These are phyloP conservation scores for Idaea biselata DNA, from an alignment of 2,888 invertebrate species.

Conservation along the genomic window DNA sequence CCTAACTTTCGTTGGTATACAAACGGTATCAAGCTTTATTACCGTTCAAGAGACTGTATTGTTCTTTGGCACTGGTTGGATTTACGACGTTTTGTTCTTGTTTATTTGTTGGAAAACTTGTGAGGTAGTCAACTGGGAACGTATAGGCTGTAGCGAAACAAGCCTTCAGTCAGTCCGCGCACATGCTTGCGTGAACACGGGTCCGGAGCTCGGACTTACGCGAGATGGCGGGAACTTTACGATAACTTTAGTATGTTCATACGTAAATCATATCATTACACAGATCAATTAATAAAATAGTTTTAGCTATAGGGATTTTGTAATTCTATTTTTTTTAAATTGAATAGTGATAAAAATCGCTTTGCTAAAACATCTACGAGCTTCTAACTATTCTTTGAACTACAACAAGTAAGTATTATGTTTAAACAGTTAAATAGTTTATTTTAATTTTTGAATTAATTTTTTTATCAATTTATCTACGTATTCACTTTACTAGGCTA, in stretches of 20 bases:
- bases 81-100: constrained; percentile 32
- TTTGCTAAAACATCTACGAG: not conserved
- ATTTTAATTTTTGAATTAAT: too few species aligned
- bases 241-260: constrained; percentile 56
- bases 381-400: not conserved
- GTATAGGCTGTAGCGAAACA: constrained; percentile 61
- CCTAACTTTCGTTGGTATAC: not conserved
- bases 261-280: constrained; percentile 33
- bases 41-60: not conserved
- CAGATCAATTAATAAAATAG: constrained; percentile 5
- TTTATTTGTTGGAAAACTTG: constrained; percentile 57
- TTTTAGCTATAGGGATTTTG: not conserved
- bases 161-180: constrained; percentile 73
- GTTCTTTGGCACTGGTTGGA: not conserved
- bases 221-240: constrained; percentile 70
- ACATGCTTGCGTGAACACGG: constrained; percentile 61
- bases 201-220: constrained; percentile 39
- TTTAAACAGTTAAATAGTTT: not conserved
- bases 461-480: not conserved
- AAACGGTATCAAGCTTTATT: not conserved
- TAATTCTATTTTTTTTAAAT: not conserved
- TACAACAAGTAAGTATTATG: constrained; percentile 12
- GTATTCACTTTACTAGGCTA: not conserved
- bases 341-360: not conserved
- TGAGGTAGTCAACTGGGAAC: constrained; percentile 69